These are phyloP conservation scores for Synergus gifuensis DNA, from an alignment of 2,888 invertebrate genomes.

Conservation along the genomic window DNA sequence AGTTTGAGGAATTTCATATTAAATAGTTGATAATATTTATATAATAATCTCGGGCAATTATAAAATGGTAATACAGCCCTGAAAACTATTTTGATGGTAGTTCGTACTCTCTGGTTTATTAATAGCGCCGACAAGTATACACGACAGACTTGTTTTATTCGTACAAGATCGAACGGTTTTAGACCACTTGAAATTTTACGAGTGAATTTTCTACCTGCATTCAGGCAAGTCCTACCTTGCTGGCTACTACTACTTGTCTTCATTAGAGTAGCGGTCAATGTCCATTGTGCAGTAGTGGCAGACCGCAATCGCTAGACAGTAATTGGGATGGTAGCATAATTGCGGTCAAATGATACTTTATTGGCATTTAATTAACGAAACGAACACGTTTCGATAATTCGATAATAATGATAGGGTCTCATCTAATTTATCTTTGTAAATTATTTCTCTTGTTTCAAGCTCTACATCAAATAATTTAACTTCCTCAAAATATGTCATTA, in stretches of 20 bases:
- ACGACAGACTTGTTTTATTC: constrained; percentile 65
- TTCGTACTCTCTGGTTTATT: constrained; percentile 65
- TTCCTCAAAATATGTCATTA: neutral
- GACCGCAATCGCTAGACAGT: constrained; percentile 1
- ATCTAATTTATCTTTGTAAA: neutral
- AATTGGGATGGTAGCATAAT: constrained; percentile 23
- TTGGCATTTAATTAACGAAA: neutral
- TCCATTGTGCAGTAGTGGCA: neutral
- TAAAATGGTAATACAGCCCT: constrained; percentile 66
- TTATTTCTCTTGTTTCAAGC: neutral
- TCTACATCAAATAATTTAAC: neutral
- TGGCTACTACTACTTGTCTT: neutral
- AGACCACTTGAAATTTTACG: constrained; percentile 47
- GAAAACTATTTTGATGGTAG: constrained; percentile 72
- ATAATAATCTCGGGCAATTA: neutral
- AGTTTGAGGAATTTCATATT: too few species aligned
- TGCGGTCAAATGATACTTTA: constrained; percentile 27
- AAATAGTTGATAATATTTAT: neutral
- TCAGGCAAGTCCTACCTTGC: neutral
- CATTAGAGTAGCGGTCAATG: constrained; percentile 11
- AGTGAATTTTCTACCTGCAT: constrained; percentile 44
- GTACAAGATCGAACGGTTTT: constrained; percentile 55
- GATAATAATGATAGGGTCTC: neutral
- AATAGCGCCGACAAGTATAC: constrained; percentile 64
- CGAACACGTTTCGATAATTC: neutral